Percentiles rank a stretch among this genome's conserved stretches.
phyloP scores from a whole-genome alignment of 1,140 invertebrate species.

The Dendroctonus valens region DNA sequence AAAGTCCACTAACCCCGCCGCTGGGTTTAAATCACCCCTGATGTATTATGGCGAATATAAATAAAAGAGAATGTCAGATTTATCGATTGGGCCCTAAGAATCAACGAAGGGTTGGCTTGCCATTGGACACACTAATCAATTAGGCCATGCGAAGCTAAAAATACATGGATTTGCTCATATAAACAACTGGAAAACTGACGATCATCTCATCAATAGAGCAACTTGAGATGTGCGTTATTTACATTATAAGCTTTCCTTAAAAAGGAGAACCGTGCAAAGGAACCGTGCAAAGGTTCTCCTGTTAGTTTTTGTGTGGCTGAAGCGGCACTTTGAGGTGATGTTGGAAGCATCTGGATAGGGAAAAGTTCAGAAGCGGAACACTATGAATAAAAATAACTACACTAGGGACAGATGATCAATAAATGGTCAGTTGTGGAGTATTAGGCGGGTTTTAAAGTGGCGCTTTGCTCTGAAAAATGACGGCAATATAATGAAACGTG shows the following conservation, averaged over 20 bases:
- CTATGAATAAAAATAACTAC: conserved; percentile 22
- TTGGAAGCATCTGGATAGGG: not conserved
- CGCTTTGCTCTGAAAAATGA: not conserved
- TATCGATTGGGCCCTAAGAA: conserved; percentile 40
- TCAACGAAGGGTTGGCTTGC: conserved; percentile 20
- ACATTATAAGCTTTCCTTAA: conserved; percentile 12
- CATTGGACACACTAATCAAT: conserved; percentile 18
- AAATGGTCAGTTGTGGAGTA: conserved; percentile 3
- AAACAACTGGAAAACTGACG: conserved; percentile 8
- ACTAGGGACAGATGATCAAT: conserved; percentile 21
- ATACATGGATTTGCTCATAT: conserved; percentile 13
- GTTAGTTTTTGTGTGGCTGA: no score
- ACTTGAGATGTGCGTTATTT: conserved; percentile 4
- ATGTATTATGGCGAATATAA: conserved; percentile 38
- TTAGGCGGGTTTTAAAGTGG: not conserved
- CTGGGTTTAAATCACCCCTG: conserved; percentile 35
- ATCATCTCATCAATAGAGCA: not conserved
- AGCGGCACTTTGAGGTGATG: not conserved
- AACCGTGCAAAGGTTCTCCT: no score
- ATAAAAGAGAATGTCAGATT: conserved; percentile 40
- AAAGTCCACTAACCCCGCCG: conserved; percentile 22
- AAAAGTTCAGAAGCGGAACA: not conserved
- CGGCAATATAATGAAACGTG: conserved; percentile 1
- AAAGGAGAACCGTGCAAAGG: conserved; percentile 1
- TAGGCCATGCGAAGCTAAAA: conserved; percentile 10